Conservation (phyloP, 2,888 invertebrate genomes). For the Leptopilina syphax region DNA sequence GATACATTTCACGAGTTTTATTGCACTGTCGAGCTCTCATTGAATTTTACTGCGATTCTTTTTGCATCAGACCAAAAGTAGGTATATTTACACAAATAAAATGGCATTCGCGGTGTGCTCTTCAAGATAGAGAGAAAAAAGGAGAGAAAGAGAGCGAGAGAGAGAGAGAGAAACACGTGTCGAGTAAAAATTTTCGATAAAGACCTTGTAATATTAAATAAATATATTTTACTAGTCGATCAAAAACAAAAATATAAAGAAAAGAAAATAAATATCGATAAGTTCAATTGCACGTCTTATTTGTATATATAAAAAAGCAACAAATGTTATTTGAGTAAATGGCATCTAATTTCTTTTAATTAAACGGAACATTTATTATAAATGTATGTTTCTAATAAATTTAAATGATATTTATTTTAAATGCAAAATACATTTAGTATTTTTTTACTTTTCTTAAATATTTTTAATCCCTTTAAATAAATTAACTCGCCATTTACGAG, state of each 20-base stretch:
- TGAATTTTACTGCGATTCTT: constrained; percentile 57
- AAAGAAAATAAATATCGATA: neutral
- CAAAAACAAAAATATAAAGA: neutral
- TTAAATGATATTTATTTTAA: neutral
- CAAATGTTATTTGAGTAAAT: constrained; percentile 13
- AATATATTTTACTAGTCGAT: too few relatives aligned
- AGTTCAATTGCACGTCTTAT: neutral
- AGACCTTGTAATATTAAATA: constrained; percentile 17
- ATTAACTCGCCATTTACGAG: constrained; percentile 29
- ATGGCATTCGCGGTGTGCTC: constrained; percentile 15
- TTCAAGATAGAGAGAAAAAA: neutral
- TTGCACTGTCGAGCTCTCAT: constrained; percentile 55
- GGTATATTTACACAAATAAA: constrained; percentile 17
- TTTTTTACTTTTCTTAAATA: neutral
- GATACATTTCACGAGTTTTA: constrained; percentile 58
- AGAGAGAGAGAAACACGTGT: neutral
- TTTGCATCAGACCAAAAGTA: constrained; percentile 41
- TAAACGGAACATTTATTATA: constrained; percentile 8
- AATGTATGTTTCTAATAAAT: neutral
- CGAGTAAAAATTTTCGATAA: constrained; percentile 35
- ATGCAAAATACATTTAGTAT: neutral
- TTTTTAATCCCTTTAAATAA: neutral
- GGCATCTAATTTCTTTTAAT: constrained; percentile 11
- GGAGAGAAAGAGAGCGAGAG: neutral
- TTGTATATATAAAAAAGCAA: neutral